Base-by-base conservation (phyloP, 2,888 invertebrate genomes). In the Oxycera nigricornis region DNA sequence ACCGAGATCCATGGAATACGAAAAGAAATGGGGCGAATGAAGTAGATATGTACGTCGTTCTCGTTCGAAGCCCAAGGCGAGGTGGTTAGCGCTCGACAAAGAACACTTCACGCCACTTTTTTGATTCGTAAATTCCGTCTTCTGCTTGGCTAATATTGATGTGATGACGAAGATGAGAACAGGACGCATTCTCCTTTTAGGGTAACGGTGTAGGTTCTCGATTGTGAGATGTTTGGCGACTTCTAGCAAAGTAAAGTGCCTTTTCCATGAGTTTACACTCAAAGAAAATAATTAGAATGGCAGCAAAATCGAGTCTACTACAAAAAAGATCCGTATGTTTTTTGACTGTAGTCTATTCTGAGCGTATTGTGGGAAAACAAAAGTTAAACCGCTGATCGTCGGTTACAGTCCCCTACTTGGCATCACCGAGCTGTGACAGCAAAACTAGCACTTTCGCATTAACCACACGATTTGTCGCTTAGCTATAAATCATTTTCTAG, bases 381-480 rank as follows among this genome's bases (percentile, higher is more conserved):
- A n/a, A n/a, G n/a, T n/a, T n/a, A n/a, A n/a, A n/a, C n/a, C n/a
- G n/a, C n/a, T n/a, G n/a, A n/a, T 7, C 57, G 9, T 26, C 57
- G 24, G 6, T 22, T 35, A 31, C 22, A 20, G 4, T 62, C 11
- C 62, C 9, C 20, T 31, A 20, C 9, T 24, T 22, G n/a, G 35
- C 35, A 6, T 11, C 17, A 9, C n/a, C 24, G 41, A 24, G 57
- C 39, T 57, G 7, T n/a, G 57, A 14, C 6, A 72, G 52, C 14
- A 35, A 39, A 14, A 57, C 61, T 61, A 39, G 46, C 59, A 61
- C 46, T 73, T 73, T 50, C 73, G 59, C 73, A 73, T 73, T 62
- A 73, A 59, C 73, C 73, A 73, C 73, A 73, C 73, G 61, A 73
- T 73, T 73, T 73, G 73, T 62, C 62, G 35, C 50, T 62, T 52